Conservation (phyloP, 2,888 invertebrate genomes). For the Antheraea assamensis region DNA sequence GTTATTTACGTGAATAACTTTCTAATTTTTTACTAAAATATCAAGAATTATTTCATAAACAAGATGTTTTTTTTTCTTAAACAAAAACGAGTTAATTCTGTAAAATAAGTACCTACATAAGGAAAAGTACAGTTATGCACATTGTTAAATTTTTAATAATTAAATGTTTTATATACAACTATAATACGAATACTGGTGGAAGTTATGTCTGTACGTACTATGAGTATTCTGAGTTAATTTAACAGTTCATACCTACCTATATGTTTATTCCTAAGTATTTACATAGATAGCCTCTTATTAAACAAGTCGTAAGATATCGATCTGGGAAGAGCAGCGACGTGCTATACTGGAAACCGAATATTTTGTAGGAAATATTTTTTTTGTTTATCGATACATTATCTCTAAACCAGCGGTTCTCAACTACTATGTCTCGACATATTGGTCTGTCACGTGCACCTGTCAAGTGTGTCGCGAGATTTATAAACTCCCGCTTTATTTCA, state of each 20-base stretch:
- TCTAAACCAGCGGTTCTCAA: too few relatives aligned
- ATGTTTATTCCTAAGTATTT: slow-evolving; percentile 33
- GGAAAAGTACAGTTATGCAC: neutral
- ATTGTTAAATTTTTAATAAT: slow-evolving; percentile 14
- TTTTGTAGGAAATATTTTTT: neutral
- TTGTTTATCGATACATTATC: too few relatives aligned
- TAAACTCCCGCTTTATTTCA: too few relatives aligned
- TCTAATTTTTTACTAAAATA: too few relatives aligned
- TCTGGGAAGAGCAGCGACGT: neutral
- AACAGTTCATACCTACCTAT: neutral
- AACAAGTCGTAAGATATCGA: neutral
- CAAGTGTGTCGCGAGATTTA: too few relatives aligned
- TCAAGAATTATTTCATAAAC: too few relatives aligned
- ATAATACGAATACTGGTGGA: slow-evolving; percentile 55
- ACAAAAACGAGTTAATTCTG: too few relatives aligned
- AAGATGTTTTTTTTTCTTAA: too few relatives aligned
- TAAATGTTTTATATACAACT: slow-evolving; percentile 39
- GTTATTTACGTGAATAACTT: too few relatives aligned
- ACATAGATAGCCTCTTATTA: slow-evolving; percentile 51
- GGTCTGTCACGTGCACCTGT: too few relatives aligned
- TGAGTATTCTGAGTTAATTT: slow-evolving; percentile 37
- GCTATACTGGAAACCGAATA: neutral
- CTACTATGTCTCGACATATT: too few relatives aligned
- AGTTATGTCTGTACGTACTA: slow-evolving; percentile 45
- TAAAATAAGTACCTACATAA: too few relatives aligned